Evolutionary conservation across 2,888 invertebrate genomes (phyloP).

Genomic region (Physocephala rufipes): DNA sequence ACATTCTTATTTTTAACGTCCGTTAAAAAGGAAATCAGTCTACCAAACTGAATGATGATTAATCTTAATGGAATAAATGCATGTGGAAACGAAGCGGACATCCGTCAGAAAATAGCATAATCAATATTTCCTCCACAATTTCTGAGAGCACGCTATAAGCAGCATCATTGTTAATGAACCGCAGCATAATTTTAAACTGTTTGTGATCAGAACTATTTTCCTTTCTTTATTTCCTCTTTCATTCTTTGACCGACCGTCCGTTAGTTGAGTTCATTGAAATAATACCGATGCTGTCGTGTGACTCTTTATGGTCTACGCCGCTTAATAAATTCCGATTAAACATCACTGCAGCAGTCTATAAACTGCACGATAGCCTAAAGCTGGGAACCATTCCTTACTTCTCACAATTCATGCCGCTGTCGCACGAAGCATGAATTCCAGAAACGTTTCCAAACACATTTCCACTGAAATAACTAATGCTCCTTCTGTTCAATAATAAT

Average conservation of each 20-base stretch:
- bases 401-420: conserved; percentile 41
- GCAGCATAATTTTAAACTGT: too few relatives aligned
- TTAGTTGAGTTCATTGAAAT: conserved; percentile 10
- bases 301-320: conserved; percentile 61
- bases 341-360: conserved; percentile 47
- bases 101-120: conserved; percentile 20
- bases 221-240: neutral
- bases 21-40: neutral
- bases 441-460: conserved; percentile 59
- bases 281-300: conserved; percentile 33
- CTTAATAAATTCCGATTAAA: conserved; percentile 63
- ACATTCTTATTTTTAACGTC: too few relatives aligned
- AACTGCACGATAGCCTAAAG: conserved; percentile 23
- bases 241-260: conserved; percentile 20
- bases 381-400: conserved; percentile 30
- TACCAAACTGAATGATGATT: conserved; percentile 25
- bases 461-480: conserved; percentile 54
- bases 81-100: conserved; percentile 21
- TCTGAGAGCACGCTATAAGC: too few relatives aligned
- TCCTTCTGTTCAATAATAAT: neutral
- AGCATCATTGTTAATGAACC: neutral
- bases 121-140: neutral
- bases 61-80: conserved; percentile 13
- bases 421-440: conserved; percentile 52
- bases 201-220: neutral